These are phyloP conservation scores for Macrophya annulata DNA, from an alignment of 2,888 invertebrate genomes.

Conservation along the genomic window DNA sequence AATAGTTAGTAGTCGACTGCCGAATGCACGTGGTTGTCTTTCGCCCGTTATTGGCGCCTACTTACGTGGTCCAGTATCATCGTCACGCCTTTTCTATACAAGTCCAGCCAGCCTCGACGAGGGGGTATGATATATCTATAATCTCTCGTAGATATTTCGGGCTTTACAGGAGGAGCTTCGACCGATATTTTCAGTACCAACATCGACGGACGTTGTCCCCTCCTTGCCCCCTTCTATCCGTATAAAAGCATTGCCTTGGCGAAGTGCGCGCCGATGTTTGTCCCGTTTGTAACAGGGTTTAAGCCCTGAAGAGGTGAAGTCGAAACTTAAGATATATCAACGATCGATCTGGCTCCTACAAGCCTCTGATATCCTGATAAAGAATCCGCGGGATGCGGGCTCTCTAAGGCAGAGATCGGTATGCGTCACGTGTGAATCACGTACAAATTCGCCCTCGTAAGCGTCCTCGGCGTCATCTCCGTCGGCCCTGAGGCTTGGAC, in stretches of 20 bases:
- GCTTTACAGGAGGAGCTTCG: constrained; percentile 24
- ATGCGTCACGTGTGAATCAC: constrained; percentile 64
- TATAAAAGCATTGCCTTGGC: neutral
- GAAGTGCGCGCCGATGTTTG: constrained; percentile 55
- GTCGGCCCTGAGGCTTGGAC: constrained; percentile 51
- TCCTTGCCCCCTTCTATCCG: neutral
- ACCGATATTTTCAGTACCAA: constrained; percentile 4
- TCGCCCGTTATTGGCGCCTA: constrained; percentile 67
- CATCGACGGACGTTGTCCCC: neutral
- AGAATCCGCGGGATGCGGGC: constrained; percentile 76
- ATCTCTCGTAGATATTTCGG: neutral
- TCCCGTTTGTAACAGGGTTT: constrained; percentile 35
- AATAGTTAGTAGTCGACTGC: constrained; percentile 72
- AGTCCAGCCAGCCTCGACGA: neutral
- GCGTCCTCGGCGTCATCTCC: constrained; percentile 56
- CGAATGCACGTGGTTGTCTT: constrained; percentile 77
- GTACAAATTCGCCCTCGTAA: constrained; percentile 49
- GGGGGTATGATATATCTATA: neutral
- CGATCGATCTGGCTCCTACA: constrained; percentile 58
- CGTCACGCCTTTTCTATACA: constrained; percentile 31
- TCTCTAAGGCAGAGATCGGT: constrained; percentile 73
- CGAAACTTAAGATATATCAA: neutral
- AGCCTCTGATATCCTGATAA: constrained; percentile 70
- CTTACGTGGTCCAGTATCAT: constrained; percentile 50
- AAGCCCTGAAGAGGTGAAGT: neutral